These are phyloP conservation scores for Eremobia ochroleuca DNA, from an alignment of 2,888 invertebrate species.

Conservation along the genomic window DNA sequence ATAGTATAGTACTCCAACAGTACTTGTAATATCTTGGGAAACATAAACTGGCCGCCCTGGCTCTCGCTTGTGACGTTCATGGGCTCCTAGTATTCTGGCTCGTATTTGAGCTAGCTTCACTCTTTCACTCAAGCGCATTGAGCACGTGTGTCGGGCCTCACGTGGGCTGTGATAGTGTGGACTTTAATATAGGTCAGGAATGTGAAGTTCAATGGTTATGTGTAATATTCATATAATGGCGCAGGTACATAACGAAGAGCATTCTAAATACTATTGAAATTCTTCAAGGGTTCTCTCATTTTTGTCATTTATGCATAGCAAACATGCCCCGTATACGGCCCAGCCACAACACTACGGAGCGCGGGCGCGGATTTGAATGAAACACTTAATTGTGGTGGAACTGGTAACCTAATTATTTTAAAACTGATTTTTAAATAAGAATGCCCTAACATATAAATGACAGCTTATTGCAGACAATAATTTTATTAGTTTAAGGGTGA, in stretches of 20 bases:
- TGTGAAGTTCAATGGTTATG: too few relatives aligned
- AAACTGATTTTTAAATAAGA: too few relatives aligned
- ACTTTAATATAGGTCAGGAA: too few relatives aligned
- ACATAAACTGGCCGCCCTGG: background rate
- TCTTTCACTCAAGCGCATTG: background rate
- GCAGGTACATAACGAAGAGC: background rate
- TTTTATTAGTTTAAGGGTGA: too few relatives aligned
- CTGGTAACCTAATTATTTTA: too few relatives aligned
- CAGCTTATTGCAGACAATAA: too few relatives aligned
- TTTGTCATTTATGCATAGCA: background rate
- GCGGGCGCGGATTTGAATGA: background rate
- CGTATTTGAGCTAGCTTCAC: background rate
- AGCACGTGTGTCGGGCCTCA: too few relatives aligned
- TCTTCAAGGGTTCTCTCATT: background rate
- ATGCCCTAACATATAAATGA: too few relatives aligned
- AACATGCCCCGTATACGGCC: background rate
- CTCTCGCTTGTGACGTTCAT: background rate
- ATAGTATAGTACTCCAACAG: background rate
- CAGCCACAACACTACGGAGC: background rate
- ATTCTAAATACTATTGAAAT: background rate
- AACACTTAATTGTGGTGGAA: too few relatives aligned
- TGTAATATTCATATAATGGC: background rate
- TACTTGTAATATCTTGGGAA: background rate
- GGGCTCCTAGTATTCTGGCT: background rate
- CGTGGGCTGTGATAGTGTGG: too few relatives aligned